Base-by-base conservation (phyloP, 2,113 vertebrate species). In the Gallinago undulata region DNA sequence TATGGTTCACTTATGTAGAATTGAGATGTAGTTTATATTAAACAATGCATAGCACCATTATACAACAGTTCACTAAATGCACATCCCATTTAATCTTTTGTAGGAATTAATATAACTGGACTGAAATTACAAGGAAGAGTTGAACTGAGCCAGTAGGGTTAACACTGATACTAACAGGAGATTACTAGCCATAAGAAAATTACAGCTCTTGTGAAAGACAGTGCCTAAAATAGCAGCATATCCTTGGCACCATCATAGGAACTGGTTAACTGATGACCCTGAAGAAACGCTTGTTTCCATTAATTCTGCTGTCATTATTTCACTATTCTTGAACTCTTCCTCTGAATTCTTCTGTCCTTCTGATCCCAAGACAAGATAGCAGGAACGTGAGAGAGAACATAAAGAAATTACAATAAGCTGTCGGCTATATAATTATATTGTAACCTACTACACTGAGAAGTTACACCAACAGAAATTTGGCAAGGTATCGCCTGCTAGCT, bases 31-130 rank as follows among this genome's bases (percentile, higher is more conserved):
- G 66, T 91, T 96, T 86, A 82, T 84, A 92, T 85, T 95, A 73
- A 94, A 97, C 95, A 97, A 87, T 92, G 77, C 86, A 92, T 87
- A 94, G 91, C 87, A 96, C 93, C 48, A 94, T 89, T 96, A 97
- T 95, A 97, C 91, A 96, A 96, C 89, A 94, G 93, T 96, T 94
- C 87, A 95, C 88, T 96, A 92, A 87, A 96, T 94, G 92, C 84
- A 95, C 90, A 96, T 96, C 92, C 95, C 95, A 94, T 91, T 92
- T 87, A 95, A 94, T 84, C 87, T 92, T 93, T 90, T 89, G 91
- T 86, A 84, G 81, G 89, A 95, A 88, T 92, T 93, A 64, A 86
- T 95, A 91, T 89, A 93, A 87, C 74, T 93, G 95, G 92, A 97
- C 94, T 96, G 88, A 96, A 96, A 92, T 59, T 84, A 93, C 94